Conservation (phyloP, 2,113 vertebrate genomes). For the Rhynchomys soricoides region DNA sequence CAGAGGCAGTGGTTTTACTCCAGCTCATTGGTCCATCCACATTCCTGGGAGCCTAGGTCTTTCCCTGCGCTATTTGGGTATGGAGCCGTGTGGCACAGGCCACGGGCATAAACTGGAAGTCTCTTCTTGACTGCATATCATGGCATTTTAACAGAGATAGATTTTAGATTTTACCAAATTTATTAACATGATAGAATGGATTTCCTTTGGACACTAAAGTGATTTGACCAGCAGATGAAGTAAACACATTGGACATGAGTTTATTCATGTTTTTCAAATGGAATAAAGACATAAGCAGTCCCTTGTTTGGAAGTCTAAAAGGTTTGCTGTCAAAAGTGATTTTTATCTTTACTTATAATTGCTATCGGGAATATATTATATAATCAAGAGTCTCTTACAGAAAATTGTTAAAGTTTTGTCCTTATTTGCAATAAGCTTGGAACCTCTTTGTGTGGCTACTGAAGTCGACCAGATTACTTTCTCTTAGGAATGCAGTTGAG, state of each 20-base stretch:
- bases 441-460: not conserved
- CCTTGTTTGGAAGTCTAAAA: not conserved
- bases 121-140: no score
- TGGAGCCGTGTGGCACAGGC: no score
- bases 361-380: not conserved
- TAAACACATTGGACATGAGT: not conserved
- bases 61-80: no score
- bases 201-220: not conserved
- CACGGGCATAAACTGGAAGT: no score
- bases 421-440: not conserved
- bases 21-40: no score
- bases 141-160: conserved; percentile 22
- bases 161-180: not conserved
- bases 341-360: not conserved
- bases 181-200: not conserved
- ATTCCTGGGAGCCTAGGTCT: no score
- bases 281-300: not conserved
- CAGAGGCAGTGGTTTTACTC: no score
- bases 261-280: not conserved
- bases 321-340: not conserved
- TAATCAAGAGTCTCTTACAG: not conserved
- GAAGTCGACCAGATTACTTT: not conserved
- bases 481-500: not conserved
- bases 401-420: not conserved
- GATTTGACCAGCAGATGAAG: not conserved